A percentile compares a stretch with the other conserved stretches of the same genome.
These are phyloP conservation scores for Chymomyza caudatula DNA, from an alignment of 2,888 invertebrate species.

Conservation along the genomic window DNA sequence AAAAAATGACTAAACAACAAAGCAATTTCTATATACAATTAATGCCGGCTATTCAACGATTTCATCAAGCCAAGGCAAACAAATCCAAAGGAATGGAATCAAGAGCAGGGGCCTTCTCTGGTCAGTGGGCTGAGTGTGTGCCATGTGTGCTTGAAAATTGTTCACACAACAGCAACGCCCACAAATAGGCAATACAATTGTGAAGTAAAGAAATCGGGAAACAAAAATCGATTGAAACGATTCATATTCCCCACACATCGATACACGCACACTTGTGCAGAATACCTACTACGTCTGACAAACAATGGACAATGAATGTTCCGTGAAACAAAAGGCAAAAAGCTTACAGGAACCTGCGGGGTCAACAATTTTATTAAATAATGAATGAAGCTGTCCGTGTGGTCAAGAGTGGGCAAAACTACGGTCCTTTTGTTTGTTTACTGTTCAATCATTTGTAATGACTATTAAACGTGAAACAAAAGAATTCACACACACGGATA, in stretches of 20 bases:
- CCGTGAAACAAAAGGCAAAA: conserved; percentile 43
- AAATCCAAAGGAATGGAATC: neutral
- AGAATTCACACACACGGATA: conserved; percentile 28
- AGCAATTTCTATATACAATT: conserved; percentile 55
- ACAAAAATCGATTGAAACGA: conserved; percentile 64
- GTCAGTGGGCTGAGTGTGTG: conserved; percentile 16
- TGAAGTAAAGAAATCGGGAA: neutral
- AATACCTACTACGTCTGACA: neutral
- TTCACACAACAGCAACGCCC: conserved; percentile 48
- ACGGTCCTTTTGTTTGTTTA: neutral
- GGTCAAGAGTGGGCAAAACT: neutral
- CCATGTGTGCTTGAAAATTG: conserved; percentile 38
- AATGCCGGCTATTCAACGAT: conserved; percentile 47
- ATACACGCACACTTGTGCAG: conserved; percentile 26
- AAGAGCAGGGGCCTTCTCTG: neutral
- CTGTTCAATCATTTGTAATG: conserved; percentile 64
- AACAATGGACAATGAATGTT: conserved; percentile 30
- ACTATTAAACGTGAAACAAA: conserved; percentile 66
- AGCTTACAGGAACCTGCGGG: neutral
- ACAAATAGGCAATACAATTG: conserved; percentile 16
- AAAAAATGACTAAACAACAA: conserved; percentile 30
- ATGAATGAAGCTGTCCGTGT: conserved; percentile 35
- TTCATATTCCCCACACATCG: conserved; percentile 30
- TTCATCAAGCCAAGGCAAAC: conserved; percentile 11
- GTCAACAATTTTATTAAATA: conserved; percentile 67